Conservation (phyloP, 2,888 invertebrate species). For the Netelia virgata region DNA sequence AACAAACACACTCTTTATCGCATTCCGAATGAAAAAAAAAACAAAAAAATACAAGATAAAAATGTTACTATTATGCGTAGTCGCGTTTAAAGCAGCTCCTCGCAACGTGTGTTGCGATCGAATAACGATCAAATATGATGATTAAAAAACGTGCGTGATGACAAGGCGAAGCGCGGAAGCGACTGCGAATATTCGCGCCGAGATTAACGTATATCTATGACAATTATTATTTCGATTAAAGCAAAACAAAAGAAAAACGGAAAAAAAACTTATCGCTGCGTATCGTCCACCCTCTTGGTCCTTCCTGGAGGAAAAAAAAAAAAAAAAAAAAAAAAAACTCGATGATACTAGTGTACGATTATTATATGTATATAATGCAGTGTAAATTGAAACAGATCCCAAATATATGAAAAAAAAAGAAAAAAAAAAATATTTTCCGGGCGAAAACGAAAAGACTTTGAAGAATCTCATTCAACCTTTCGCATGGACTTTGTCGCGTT, state of each 20-base stretch:
- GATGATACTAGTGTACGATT: conserved; percentile 58
- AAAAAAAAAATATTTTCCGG: not conserved
- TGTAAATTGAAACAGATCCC: conserved; percentile 79
- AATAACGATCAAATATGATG: conserved; percentile 55
- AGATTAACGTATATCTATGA: conserved; percentile 57
- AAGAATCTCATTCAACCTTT: conserved; percentile 35
- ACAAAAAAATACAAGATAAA: conserved; percentile 37
- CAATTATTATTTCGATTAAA: conserved; percentile 51
- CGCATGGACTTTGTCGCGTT: conserved; percentile 5
- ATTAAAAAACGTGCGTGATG: conserved; percentile 28
- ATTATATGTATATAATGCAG: conserved; percentile 78
- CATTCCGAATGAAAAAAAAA: conserved; percentile 65
- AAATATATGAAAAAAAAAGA: conserved; percentile 80
- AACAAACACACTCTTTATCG: conserved; percentile 61
- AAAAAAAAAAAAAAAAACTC: conserved; percentile 39
- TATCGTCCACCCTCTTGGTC: conserved; percentile 50
- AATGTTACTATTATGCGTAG: conserved; percentile 70
- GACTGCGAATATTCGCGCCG: conserved; percentile 43
- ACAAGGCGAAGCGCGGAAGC: conserved; percentile 35
- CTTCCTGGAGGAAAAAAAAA: conserved; percentile 23
- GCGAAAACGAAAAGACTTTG: not conserved
- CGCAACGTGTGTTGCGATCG: conserved; percentile 37
- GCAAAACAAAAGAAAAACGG: not conserved
- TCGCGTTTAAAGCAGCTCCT: conserved; percentile 31
- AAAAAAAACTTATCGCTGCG: conserved; percentile 29